A percentile compares a stretch with the other conserved stretches of the same genome.
Evolutionary conservation across 2,888 invertebrate species (phyloP).

Genomic region (Tetheella fluctuosa): DNA sequence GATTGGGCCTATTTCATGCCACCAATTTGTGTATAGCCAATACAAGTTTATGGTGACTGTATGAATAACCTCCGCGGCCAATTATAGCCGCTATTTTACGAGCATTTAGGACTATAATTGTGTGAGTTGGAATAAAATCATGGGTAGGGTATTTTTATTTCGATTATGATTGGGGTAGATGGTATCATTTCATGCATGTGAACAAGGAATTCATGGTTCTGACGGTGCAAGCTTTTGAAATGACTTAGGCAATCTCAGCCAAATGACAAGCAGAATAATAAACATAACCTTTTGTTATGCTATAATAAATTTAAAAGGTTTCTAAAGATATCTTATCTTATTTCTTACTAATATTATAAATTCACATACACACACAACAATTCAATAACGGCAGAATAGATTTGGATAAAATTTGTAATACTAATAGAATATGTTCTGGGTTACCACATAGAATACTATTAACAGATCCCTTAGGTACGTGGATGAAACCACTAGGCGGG

Average conservation of each 20-base stretch:
- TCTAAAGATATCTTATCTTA: no score
- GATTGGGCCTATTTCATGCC: constrained; percentile 16
- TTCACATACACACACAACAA: no score
- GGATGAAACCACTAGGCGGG: no score
- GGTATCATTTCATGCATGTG: constrained; percentile 6
- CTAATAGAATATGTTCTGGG: no score
- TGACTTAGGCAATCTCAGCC: not conserved
- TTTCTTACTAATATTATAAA: no score
- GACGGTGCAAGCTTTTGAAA: constrained; percentile 7
- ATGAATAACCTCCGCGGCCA: constrained; percentile 11
- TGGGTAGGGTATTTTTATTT: constrained; percentile 10
- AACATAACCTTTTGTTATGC: no score
- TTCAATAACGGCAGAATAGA: no score
- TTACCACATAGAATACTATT: no score
- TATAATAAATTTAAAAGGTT: no score
- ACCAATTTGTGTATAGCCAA: constrained; percentile 19
- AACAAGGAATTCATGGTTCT: not conserved
- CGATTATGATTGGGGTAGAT: constrained; percentile 10
- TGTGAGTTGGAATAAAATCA: constrained; percentile 7
- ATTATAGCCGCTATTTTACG: constrained; percentile 10
- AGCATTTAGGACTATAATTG: constrained; percentile 10
- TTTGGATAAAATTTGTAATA: no score
- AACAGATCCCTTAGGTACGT: no score
- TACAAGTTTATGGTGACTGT: constrained; percentile 18
- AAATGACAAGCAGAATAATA: constrained; percentile 2